Base-by-base conservation (phyloP, 2,797 vertebrate species). In the Spondyliosoma cantharus region DNA sequence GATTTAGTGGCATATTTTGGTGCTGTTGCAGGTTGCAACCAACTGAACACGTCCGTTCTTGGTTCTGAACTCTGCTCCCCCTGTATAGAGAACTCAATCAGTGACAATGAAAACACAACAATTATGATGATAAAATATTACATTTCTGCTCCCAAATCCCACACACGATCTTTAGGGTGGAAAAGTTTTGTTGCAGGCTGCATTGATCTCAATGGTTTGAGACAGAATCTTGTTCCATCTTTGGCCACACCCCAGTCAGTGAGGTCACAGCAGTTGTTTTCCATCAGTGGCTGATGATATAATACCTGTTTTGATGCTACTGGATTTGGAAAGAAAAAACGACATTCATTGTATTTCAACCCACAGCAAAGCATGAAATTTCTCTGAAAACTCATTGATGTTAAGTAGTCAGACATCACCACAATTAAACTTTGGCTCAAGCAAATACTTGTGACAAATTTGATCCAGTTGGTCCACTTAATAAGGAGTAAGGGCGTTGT, bases 251-350 rank as follows among this genome's bases (percentile, higher is more conserved):
- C 4, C 11, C 15, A 11, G 24, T 29, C 32, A 12, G 7, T 72
- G 20, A 74, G 20, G 42, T 70, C 32, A 56, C 58, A 37, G 29
- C 57, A 61, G 16, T 45, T 53, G 16, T 74, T 70, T 66, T 63
- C 59, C 7, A 14, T 82, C 63, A 37, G 29, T 12, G 48, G 6
- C 53, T 78, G 45, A 74, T 77, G 16, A 68, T 46, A 52, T 52
- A 67, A 50, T 32, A 50, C 37, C 37, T 43, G 22, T 45, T 74
- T 24, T 57, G 5, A 20, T 64, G 62, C 25, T 45, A 7, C 42
- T 60, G 20, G 13, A 52, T 78, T 79, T 74, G 65, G 63, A 59
- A 50, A 25, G 43, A 50, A 46, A n/a, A 22, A 14, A 11, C 7
- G 22, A 24, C 14, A 25, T 43, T 32, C 22, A 49, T 60, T 2